These are phyloP conservation scores for Channa argus DNA, from an alignment of 2,113 vertebrate species.

Conservation along the genomic window DNA sequence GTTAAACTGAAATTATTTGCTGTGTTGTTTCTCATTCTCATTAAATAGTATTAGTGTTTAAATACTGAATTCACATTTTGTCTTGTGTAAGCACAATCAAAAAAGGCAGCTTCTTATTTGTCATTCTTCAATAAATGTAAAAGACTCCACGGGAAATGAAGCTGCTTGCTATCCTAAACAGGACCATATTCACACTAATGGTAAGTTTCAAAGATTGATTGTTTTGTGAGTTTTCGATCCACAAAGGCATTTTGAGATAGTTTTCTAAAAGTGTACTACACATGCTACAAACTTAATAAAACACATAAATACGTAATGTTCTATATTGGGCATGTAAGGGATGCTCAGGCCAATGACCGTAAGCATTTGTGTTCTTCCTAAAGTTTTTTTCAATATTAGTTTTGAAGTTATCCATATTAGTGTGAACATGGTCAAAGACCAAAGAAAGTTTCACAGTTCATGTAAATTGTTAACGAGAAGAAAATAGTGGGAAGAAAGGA, in stretches of 20 bases:
- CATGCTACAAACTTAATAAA: background rate
- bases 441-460: conserved; percentile 19
- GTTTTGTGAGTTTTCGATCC: background rate
- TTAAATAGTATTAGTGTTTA: conserved; percentile 16
- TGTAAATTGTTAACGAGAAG: conserved; percentile 10
- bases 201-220: background rate
- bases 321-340: background rate
- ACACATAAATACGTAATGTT: background rate
- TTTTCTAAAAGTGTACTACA: background rate
- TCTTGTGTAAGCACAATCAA: conserved; percentile 40
- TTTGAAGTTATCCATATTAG: conserved; percentile 17
- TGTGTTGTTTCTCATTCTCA: conserved; percentile 3
- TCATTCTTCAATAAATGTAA: background rate
- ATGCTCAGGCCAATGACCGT: background rate
- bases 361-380: background rate
- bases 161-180: conserved; percentile 42
- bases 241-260: background rate
- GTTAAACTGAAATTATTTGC: conserved; percentile 16
- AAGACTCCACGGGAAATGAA: conserved; percentile 16
- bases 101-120: conserved; percentile 31
- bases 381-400: too few relatives aligned
- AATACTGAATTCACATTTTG: conserved; percentile 61
- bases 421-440: conserved; percentile 41
- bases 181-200: conserved; percentile 52
- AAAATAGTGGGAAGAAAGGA: conserved; percentile 13